A percentile compares a stretch with the other conserved stretches of the same genome.
phyloP scores from a whole-genome alignment of 2,888 invertebrate genomes.

The Chironomus riparius region DNA sequence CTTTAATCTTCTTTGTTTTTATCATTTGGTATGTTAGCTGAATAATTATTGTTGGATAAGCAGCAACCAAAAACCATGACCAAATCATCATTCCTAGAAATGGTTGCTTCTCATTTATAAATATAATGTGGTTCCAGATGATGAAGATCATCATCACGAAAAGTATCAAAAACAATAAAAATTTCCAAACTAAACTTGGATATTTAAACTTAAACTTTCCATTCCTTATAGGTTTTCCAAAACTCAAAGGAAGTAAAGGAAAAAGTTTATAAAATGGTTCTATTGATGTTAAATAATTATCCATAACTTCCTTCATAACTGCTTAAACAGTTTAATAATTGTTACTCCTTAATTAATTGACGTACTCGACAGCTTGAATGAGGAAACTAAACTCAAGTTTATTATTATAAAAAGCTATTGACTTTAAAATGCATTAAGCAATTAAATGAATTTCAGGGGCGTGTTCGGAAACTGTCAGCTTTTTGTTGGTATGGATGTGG shows the following conservation, averaged over 20 bases:
- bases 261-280: not conserved
- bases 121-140: not conserved
- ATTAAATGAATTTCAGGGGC: too few relatives aligned
- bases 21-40: not conserved
- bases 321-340: not conserved
- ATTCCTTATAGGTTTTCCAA: not conserved
- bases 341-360: too few relatives aligned
- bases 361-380: too few relatives aligned
- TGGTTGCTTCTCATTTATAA: not conserved
- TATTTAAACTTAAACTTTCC: not conserved
- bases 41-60: not conserved
- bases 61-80: not conserved
- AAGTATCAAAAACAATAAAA: not conserved
- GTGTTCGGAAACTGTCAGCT: too few relatives aligned
- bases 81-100: not conserved
- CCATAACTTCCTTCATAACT: too few relatives aligned
- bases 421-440: too few relatives aligned
- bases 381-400: too few relatives aligned
- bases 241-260: not conserved
- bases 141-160: not conserved
- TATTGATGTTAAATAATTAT: not conserved
- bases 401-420: too few relatives aligned
- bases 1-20: not conserved
- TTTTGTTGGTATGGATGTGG: too few relatives aligned
- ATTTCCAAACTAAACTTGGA: not conserved